A percentile compares a stretch with the other conserved stretches of the same genome.
These are phyloP conservation scores for Eubasilissa splendida DNA, from an alignment of 2,888 invertebrate genomes.

Conservation along the genomic window DNA sequence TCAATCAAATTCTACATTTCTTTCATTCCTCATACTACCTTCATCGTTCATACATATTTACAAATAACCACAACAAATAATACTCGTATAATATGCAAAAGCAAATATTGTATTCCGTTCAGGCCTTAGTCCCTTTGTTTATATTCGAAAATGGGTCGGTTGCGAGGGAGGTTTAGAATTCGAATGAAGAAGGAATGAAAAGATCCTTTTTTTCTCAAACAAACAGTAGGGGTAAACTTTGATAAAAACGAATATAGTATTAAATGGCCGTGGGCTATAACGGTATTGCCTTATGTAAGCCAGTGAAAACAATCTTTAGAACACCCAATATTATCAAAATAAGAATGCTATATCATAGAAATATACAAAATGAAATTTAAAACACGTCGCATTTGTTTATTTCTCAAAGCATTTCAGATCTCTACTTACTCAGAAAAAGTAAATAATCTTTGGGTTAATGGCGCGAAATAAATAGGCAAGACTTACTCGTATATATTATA, in stretches of 20 bases:
- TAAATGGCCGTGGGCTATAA: constrained; percentile 35
- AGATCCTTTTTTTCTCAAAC: constrained; percentile 43
- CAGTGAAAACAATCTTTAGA: constrained; percentile 14
- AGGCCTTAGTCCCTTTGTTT: constrained; percentile 28
- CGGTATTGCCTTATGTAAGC: constrained; percentile 32
- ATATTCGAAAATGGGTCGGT: constrained; percentile 40
- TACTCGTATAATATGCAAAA: background rate
- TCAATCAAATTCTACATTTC: no score
- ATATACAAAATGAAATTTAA: no score
- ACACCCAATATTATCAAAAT: background rate
- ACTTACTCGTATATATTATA: background rate
- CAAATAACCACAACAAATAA: no score
- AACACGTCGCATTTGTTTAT: no score
- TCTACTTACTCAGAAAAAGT: background rate
- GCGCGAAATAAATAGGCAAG: background rate
- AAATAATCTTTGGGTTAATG: background rate
- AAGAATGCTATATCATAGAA: no score
- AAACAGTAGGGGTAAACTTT: constrained; percentile 48
- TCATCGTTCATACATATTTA: no score
- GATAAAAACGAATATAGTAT: constrained; percentile 54
- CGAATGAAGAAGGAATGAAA: constrained; percentile 31
- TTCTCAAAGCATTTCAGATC: background rate
- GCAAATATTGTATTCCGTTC: constrained; percentile 16
- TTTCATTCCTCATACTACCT: no score
- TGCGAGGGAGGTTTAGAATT: constrained; percentile 31